Evolutionary conservation across 2,797 vertebrate genomes (phyloP).

Genomic region (Sciurus vulgaris): DNA sequence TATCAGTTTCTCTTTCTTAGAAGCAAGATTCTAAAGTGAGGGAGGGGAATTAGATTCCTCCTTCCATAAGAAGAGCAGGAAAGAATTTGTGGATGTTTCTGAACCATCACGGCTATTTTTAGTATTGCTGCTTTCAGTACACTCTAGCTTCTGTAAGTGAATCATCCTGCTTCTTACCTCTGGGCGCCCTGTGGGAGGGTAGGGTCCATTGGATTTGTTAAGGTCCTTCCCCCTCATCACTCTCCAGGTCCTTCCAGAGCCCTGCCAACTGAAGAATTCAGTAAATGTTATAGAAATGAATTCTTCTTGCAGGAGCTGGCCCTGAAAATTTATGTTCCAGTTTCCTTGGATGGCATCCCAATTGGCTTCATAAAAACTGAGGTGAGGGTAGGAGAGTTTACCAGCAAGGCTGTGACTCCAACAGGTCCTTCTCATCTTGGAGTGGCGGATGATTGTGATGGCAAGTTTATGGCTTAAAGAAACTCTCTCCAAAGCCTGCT

Average conservation of each 20-base stretch:
- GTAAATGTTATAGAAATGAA: not conserved
- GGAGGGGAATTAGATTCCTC: not conserved
- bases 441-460: not conserved
- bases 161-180: not conserved
- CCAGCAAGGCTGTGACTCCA: not conserved
- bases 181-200: not conserved
- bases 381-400: not conserved
- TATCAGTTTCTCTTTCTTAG: not conserved
- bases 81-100: not conserved
- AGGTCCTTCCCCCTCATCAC: not conserved
- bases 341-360: not conserved
- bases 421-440: not conserved
- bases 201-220: not conserved
- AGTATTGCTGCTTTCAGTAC: not conserved
- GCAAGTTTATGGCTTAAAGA: not conserved
- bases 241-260: not conserved
- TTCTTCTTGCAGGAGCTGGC: not conserved
- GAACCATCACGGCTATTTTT: not conserved
- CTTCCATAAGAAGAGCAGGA: conserved; percentile 23
- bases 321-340: not conserved
- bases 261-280: not conserved
- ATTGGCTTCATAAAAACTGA: not conserved
- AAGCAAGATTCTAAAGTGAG: not conserved
- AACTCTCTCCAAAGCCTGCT: not conserved
- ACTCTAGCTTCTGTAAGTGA: not conserved